A percentile compares a stretch with the other conserved stretches of the same genome.
These are phyloP conservation scores for Neolamprologus variostigma DNA, from an alignment of 2,113 vertebrate genomes.

Conservation along the genomic window DNA sequence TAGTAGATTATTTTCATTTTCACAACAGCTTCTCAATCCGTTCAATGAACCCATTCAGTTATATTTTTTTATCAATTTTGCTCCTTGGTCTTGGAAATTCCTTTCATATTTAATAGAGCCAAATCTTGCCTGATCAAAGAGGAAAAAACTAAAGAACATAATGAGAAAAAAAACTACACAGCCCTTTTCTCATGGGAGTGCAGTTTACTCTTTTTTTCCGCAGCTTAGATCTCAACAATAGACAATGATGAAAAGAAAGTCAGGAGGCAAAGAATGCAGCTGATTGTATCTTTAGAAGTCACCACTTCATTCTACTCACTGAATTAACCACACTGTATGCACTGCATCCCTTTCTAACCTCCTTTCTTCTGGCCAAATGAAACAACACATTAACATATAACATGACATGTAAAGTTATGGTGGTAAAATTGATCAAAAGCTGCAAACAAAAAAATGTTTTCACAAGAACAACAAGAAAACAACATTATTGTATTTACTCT, in stretches of 20 bases:
- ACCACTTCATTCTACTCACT: not conserved
- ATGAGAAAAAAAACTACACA: not conserved
- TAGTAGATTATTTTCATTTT: not conserved
- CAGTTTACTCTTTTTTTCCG: not conserved
- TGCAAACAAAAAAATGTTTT: not conserved
- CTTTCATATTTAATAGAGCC: not conserved
- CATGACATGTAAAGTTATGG: not conserved
- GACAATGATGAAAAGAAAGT: conserved; percentile 30
- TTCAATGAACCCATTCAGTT: not conserved
- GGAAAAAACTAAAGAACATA: not conserved
- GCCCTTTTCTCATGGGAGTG: not conserved
- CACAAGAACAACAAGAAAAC: not conserved
- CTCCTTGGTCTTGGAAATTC: not conserved
- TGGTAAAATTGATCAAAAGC: not conserved
- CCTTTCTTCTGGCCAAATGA: not conserved
- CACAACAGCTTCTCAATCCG: not conserved
- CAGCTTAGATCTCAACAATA: not conserved
- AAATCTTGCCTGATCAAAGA: not conserved
- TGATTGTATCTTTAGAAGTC: conserved; percentile 43
- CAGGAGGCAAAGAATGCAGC: conserved; percentile 36
- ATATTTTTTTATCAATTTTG: not conserved
- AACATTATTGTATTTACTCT: not conserved
- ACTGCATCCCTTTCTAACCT: not conserved
- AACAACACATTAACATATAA: not conserved
- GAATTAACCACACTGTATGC: conserved; percentile 27